These are phyloP conservation scores for Hydrolagus colliei DNA, from an alignment of 2,797 vertebrate species.

Conservation along the genomic window DNA sequence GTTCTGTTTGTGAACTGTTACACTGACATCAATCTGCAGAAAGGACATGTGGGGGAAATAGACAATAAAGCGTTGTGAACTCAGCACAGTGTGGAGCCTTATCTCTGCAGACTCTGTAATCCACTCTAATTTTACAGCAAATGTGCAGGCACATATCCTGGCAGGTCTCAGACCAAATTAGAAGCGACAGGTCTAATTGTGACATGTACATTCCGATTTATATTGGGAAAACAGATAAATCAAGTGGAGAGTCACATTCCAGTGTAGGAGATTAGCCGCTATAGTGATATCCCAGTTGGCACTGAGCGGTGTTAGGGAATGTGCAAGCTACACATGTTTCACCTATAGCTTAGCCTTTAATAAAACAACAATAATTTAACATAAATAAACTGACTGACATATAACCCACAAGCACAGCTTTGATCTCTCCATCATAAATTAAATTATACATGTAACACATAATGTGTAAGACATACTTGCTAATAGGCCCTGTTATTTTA, in stretches of 20 bases:
- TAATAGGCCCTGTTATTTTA: neutral
- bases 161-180: neutral
- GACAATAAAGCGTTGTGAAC: neutral
- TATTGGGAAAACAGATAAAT: neutral
- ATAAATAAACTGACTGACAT: neutral
- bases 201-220: neutral
- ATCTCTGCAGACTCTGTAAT: neutral
- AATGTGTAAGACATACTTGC: neutral
- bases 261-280: neutral
- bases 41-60: neutral
- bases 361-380: neutral
- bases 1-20: neutral
- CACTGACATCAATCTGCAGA: neutral
- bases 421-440: neutral
- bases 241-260: neutral
- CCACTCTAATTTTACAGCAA: constrained; percentile 4
- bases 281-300: neutral
- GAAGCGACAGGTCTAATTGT: constrained; percentile 14
- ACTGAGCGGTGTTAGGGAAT: neutral
- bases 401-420: neutral
- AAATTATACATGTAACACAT: neutral
- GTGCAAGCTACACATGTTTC: neutral
- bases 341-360: neutral
- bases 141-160: neutral
- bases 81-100: neutral